Percentiles rank a stretch among this genome's conserved stretches.
These are phyloP conservation scores for Metridium senile DNA, from an alignment of 92 coral and sea anemone genomes.

Conservation along the genomic window DNA sequence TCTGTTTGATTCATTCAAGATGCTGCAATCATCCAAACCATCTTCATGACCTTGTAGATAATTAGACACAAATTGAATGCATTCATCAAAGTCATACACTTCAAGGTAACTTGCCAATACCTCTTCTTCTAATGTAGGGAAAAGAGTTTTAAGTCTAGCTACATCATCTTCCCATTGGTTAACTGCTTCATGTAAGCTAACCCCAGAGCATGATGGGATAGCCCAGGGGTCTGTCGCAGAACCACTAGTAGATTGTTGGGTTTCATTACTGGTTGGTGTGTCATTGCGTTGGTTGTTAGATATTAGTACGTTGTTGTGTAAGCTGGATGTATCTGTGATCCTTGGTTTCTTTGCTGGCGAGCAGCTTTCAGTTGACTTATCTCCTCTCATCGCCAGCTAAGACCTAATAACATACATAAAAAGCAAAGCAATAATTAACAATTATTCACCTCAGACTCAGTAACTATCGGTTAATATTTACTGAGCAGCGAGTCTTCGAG, in stretches of 20 bases:
- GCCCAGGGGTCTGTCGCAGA: background rate
- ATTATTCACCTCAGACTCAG: too few species aligned
- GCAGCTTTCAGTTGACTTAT: background rate
- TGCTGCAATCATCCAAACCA: constrained; percentile 2
- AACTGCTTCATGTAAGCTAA: background rate
- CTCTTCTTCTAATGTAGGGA: constrained; percentile 36
- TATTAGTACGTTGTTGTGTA: background rate
- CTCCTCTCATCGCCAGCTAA: background rate
- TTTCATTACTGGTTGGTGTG: background rate
- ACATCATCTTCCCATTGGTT: constrained; percentile 2
- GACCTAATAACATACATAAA: too few species aligned
- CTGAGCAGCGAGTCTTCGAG: too few species aligned
- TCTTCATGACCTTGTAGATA: constrained; percentile 33
- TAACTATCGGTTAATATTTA: too few species aligned
- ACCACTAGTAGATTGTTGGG: background rate
- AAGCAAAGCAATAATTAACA: too few species aligned
- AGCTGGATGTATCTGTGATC: background rate
- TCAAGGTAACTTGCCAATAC: constrained; percentile 33
- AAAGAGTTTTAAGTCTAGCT: constrained; percentile 31
- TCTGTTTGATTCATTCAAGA: background rate
- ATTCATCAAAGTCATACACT: constrained; percentile 35
- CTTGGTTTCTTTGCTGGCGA: constrained; percentile 19
- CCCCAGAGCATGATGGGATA: constrained; percentile 23
- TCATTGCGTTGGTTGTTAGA: background rate
- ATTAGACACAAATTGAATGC: constrained; percentile 30